Conservation (phyloP, 2,113 vertebrate species). For the Phalacrocorax pelagicus region DNA sequence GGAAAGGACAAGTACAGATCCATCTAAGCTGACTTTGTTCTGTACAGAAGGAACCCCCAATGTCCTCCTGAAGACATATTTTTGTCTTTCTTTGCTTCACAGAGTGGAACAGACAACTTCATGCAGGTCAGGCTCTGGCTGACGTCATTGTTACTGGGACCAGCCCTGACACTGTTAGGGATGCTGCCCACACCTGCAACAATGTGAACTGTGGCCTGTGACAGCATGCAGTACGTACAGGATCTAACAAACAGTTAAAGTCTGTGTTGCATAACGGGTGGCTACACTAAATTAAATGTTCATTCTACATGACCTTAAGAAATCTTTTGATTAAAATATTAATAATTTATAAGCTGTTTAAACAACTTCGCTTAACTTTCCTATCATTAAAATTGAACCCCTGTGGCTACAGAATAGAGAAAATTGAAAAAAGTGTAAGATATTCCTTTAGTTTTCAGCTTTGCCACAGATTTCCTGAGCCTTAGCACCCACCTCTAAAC, state of each 20-base stretch:
- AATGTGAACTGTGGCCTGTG: background rate
- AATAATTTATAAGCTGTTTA: background rate
- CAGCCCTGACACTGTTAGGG: background rate
- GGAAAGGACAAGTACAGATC: background rate
- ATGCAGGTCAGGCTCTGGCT: background rate
- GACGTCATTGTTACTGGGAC: background rate
- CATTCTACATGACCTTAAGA: background rate
- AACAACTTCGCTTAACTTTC: background rate
- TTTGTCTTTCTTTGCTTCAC: background rate
- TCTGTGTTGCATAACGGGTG: background rate
- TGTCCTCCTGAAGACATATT: background rate
- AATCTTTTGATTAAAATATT: background rate
- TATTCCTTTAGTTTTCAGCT: background rate
- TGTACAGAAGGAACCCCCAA: background rate
- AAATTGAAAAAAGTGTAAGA: background rate
- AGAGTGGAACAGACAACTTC: background rate
- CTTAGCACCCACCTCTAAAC: background rate
- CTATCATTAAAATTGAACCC: background rate
- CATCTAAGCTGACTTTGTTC: background rate
- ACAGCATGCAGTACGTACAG: rapidly evolving
- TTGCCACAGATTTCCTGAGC: background rate
- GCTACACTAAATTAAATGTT: background rate
- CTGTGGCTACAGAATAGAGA: background rate
- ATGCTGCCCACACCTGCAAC: background rate
- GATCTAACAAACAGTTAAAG: background rate